Evolutionary conservation across 2,888 invertebrate species (phyloP).

Genomic region (Carabus problematicus): DNA sequence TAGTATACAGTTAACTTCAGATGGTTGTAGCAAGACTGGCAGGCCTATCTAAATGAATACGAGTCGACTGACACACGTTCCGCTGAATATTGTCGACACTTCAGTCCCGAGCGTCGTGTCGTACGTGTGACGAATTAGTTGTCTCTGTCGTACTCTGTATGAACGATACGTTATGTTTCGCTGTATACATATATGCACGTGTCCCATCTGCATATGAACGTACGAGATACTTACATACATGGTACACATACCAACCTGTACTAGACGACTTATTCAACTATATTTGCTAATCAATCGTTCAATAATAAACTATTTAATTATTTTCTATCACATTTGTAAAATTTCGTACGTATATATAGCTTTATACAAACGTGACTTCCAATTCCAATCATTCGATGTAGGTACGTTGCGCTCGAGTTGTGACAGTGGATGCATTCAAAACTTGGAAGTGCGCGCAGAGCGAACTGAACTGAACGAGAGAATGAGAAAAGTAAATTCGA

Average conservation of each 20-base stretch:
- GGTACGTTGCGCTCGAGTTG: too few relatives aligned
- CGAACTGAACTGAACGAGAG: too few relatives aligned
- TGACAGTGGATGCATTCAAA: too few relatives aligned
- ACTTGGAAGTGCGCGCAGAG: too few relatives aligned
- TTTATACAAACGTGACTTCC: background rate
- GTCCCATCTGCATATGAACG: background rate
- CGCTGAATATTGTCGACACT: conserved; percentile 13
- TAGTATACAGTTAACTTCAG: too few relatives aligned
- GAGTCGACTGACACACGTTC: conserved; percentile 2
- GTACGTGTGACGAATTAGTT: conserved; percentile 38
- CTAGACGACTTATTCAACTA: too few relatives aligned
- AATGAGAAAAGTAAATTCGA: too few relatives aligned
- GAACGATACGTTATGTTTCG: conserved; percentile 1
- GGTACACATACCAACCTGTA: too few relatives aligned
- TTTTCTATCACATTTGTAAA: background rate
- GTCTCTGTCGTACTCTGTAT: conserved; percentile 9
- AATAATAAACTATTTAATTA: background rate
- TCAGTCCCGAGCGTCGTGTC: background rate
- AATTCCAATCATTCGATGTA: background rate
- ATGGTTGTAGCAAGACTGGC: background rate
- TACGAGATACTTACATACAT: conserved; percentile 2
- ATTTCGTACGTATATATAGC: background rate
- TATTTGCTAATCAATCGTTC: background rate
- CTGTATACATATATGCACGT: background rate
- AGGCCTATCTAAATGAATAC: conserved; percentile 13